Base-by-base conservation (phyloP, 2,888 invertebrate species). In the Orthosia gracilis region DNA sequence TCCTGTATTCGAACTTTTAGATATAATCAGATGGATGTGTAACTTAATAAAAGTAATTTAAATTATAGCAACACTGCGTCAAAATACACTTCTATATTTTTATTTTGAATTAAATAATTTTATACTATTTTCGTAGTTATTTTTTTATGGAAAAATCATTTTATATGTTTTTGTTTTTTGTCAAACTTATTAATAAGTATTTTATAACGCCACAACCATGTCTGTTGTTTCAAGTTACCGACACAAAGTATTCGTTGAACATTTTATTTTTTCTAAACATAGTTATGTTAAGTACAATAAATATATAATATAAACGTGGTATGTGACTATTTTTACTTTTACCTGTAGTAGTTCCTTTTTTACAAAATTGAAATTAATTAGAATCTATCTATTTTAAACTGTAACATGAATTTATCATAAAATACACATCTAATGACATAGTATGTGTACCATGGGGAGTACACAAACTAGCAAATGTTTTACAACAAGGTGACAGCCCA, bases 31-130 rank as follows among this genome's bases (percentile, higher is more conserved):
- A 70, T 75, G 26, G 65, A 79, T 83, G 81, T 86, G 78, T 87
- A 85, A 69, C 75, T 76, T 81, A 81, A 49, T 69, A 63, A 61
- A 68, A 78, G 76, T 76, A 82, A 58, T 78, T 74, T 54, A 80
- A 83, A 87, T 85, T 80, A 73, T 78, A 66, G 69, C 82, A 75
- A 84, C 73, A 78, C 69, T 85, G 72, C 68, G 72, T 73, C 85
- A 79, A 87, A 86, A 86, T 84, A 78, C 78, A 86, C 83, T 81
- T 77, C 76, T 91, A 91, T 88, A 79, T 83, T 73, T 80, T 78
- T 92, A 90, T 89, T 88, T 89, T 90, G 90, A 89, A 87, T 90
- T 87, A 89, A 82, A 73, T 73, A 82, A 77, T 89, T 86, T 88
- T 86, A 84, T 86, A 86, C 68, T 57, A 76, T 76, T 72, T 82